phyloP scores from a whole-genome alignment of 2,113 vertebrate genomes.

The Gymnogyps californianus region DNA sequence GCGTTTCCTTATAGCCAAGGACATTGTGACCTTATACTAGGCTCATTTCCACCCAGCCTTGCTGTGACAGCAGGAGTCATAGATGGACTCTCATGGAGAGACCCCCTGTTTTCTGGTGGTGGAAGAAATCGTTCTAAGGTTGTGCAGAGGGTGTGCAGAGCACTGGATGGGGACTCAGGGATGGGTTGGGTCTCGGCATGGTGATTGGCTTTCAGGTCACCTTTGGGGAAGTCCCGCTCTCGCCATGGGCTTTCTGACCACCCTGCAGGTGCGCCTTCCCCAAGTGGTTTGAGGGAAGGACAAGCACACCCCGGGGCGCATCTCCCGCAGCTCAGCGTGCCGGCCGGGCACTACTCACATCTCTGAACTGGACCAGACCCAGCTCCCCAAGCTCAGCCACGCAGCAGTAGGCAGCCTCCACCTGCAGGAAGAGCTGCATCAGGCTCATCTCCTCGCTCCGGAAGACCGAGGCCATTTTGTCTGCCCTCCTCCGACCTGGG shows the following conservation, averaged over 20 bases:
- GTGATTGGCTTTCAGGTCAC: not conserved
- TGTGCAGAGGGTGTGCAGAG: not conserved
- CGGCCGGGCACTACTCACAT: conserved; percentile 67
- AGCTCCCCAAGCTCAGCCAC: conserved; percentile 80
- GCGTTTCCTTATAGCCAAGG: not conserved
- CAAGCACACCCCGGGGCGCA: not conserved
- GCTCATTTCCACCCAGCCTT: not conserved
- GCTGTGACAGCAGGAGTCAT: not conserved
- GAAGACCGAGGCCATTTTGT: conserved; percentile 70
- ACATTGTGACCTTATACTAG: not conserved
- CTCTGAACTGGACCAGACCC: conserved; percentile 81
- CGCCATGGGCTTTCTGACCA: not conserved
- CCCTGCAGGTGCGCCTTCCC: not conserved
- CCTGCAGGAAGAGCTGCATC: conserved; percentile 80
- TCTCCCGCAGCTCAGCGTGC: not conserved
- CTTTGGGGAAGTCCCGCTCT: fast-evolving
- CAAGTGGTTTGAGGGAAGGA: not conserved
- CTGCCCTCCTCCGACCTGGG: not conserved
- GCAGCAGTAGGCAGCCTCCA: conserved; percentile 81
- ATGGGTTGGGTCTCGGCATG: fast-evolving
- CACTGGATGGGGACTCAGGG: no score
- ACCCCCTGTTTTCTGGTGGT: not conserved
- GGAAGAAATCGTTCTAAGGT: not conserved
- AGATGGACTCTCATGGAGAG: not conserved
- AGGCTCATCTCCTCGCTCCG: conserved; percentile 82